A percentile compares a stretch with the other conserved stretches of the same genome.
These are phyloP conservation scores for Habropoda laboriosa DNA, from an alignment of 1,140 invertebrate species.

Conservation along the genomic window DNA sequence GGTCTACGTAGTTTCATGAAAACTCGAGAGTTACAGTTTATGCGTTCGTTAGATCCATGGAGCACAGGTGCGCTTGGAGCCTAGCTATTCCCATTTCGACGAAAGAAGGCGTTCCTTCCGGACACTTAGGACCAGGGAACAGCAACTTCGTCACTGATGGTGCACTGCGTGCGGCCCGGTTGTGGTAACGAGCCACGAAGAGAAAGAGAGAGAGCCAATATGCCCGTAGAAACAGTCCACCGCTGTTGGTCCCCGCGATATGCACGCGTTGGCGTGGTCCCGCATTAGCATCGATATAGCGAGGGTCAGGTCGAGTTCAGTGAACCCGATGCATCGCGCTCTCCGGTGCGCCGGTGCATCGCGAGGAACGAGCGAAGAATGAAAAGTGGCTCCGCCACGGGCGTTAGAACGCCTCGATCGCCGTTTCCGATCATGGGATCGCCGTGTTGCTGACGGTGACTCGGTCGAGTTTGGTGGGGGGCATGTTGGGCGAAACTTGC, in stretches of 20 bases:
- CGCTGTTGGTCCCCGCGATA: conserved; percentile 40
- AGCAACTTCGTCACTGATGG: too few relatives aligned
- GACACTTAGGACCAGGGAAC: conserved; percentile 2
- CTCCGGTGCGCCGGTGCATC: conserved; percentile 48
- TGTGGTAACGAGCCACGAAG: conserved; percentile 38
- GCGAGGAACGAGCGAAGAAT: conserved; percentile 60
- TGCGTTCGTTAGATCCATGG: too few relatives aligned
- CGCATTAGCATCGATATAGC: conserved; percentile 67
- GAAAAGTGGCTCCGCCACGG: conserved; percentile 51
- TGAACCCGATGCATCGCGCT: conserved; percentile 59
- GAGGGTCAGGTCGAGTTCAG: conserved; percentile 68
- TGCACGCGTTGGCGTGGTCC: conserved; percentile 65
- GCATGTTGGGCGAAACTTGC: not conserved
- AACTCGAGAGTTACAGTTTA: too few relatives aligned
- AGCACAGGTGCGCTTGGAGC: conserved; percentile 16
- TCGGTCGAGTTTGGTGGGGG: not conserved
- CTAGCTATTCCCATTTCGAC: conserved; percentile 28
- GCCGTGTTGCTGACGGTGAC: not conserved
- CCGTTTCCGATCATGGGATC: conserved; percentile 17
- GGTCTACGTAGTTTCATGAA: too few relatives aligned
- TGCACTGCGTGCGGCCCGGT: conserved; percentile 24
- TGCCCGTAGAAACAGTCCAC: conserved; percentile 1
- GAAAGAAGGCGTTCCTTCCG: conserved; percentile 41
- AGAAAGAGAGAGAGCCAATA: not conserved
- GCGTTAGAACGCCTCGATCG: conserved; percentile 48